Base-by-base conservation (phyloP, 2,888 invertebrate genomes). In the Nomada fabriciana region DNA sequence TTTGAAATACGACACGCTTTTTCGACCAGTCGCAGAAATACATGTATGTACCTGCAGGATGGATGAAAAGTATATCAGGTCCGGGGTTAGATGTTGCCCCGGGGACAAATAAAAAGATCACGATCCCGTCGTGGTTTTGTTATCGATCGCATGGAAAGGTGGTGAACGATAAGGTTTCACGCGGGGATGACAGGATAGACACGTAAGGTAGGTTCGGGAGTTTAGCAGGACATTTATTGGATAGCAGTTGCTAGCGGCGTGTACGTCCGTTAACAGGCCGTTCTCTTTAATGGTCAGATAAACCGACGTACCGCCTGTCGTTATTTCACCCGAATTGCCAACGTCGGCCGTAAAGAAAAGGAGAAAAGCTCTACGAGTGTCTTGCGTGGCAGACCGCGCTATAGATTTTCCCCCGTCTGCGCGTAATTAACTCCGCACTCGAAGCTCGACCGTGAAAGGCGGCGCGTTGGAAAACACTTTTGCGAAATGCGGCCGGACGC, bases 271-370 rank as follows among this genome's bases (percentile, higher is more conserved):
- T 90, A 91, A 90, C 89, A 85, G 90, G 83, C 89, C 89, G 89
- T 91, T 89, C 87, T 88, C 88, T 89, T 90, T 91, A 90, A 91
- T 87, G 74, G 88, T 81, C 80, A 76, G 86, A 90, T 91, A 91
- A 91, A 91, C 86, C 84, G 82, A 80, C 76, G 76, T 79, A 73
- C 77, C 71, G 72, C 73, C 83, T 64, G 47, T 55, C 72, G 71
- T 78, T 83, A 83, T 69, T 83, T 72, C 64, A 29, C 11, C 65
- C 20, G 83, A 78, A 83, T 78, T 71, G 71, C 67, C 36, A 29
- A 53, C 60, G 76, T 29, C 43, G 60, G 61, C 59, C 75, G 61
- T 79, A 76, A 83, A 83, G 72, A 57, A 68, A 68, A 23, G 61
- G n/a, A 67, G 72, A 52, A 52, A 72, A 72, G n/a, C 50, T 36